Evolutionary conservation across 2,113 vertebrate species (phyloP).

Genomic region (Passer montanus): DNA sequence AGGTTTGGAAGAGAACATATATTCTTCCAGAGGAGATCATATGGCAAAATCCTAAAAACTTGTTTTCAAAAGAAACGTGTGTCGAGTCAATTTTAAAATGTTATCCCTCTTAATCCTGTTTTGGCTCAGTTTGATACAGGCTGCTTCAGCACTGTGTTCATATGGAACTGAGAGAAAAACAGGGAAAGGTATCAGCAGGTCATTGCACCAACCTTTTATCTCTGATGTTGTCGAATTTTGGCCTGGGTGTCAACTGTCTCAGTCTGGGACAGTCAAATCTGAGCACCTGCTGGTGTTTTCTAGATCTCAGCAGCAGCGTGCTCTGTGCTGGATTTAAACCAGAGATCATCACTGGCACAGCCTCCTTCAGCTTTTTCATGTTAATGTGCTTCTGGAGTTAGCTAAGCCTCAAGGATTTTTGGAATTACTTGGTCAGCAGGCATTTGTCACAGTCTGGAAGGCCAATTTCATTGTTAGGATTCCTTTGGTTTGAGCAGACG

Average conservation of each 20-base stretch:
- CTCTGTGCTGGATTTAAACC: background rate
- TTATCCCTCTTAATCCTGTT: background rate
- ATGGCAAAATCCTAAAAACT: background rate
- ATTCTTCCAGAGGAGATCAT: background rate
- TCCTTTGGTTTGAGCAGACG: background rate
- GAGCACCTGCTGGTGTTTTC: background rate
- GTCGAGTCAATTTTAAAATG: background rate
- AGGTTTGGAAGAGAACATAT: background rate
- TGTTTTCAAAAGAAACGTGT: background rate
- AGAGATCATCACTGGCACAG: background rate
- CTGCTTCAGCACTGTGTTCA: background rate
- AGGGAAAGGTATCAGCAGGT: background rate
- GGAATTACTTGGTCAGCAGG: background rate
- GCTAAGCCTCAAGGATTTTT: background rate
- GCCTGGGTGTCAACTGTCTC: background rate
- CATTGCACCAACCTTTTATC: background rate
- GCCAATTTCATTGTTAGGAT: too few species aligned
- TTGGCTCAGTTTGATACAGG: background rate
- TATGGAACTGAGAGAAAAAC: background rate
- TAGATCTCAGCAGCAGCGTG: background rate
- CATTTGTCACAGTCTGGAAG: background rate
- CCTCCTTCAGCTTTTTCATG: background rate
- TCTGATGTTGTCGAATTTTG: background rate
- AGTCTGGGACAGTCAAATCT: background rate
- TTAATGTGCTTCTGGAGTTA: background rate